Conservation (phyloP, 2,888 invertebrate species). For the Lasioglossum oenotherae region DNA sequence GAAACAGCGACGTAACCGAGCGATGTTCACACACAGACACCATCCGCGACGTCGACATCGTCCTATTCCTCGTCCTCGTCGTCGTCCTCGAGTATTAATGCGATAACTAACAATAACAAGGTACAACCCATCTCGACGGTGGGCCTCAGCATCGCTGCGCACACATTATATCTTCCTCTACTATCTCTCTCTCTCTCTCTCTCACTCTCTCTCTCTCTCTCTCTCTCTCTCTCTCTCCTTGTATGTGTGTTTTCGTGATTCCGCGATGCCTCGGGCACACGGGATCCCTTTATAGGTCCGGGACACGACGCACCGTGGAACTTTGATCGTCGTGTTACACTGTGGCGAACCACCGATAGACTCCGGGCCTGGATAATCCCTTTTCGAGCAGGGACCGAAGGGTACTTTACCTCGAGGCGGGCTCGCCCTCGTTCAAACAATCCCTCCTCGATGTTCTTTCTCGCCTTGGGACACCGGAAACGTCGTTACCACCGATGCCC, state of each 20-base stretch:
- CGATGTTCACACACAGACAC: slow-evolving; percentile 46
- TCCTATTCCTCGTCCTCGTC: background rate
- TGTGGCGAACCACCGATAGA: slow-evolving; percentile 69
- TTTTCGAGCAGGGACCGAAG: slow-evolving; percentile 69
- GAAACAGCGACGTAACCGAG: slow-evolving; percentile 58
- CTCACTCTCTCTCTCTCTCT: no score
- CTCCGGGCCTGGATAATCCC: slow-evolving; percentile 68
- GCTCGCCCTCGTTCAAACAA: slow-evolving; percentile 57
- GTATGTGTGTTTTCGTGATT: slow-evolving; percentile 60
- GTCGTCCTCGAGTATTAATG: slow-evolving; percentile 64
- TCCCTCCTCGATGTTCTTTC: slow-evolving; percentile 58
- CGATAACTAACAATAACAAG: slow-evolving; percentile 74
- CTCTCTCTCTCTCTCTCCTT: no score
- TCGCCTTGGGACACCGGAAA: slow-evolving; percentile 53
- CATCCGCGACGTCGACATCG: slow-evolving; percentile 25
- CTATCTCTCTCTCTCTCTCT: no score
- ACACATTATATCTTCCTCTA: slow-evolving; percentile 17
- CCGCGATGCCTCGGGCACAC: slow-evolving; percentile 53
- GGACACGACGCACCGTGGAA: slow-evolving; percentile 57
- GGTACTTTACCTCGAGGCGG: slow-evolving; percentile 63
- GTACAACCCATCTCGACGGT: slow-evolving; percentile 49
- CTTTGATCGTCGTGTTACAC: slow-evolving; percentile 72
- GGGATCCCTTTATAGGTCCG: slow-evolving; percentile 64
- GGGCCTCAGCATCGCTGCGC: slow-evolving; percentile 10
- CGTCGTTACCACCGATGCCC: background rate